phyloP scores from a whole-genome alignment of 2,113 vertebrate genomes.

The Ictalurus punctatus region DNA sequence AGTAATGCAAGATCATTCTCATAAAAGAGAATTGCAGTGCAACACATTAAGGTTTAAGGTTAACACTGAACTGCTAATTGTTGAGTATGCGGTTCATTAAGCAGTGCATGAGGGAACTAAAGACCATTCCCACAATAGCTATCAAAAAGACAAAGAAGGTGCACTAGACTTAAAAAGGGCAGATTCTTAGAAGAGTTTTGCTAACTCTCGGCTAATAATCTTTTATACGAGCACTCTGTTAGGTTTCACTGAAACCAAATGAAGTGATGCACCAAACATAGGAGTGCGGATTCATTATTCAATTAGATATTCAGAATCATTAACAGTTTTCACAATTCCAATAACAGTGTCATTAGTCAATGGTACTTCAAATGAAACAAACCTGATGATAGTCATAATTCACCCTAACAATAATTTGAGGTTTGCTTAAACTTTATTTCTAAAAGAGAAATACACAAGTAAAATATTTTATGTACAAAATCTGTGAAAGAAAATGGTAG shows the following conservation, averaged over 20 bases:
- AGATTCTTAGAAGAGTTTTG: background rate
- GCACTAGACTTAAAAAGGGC: background rate
- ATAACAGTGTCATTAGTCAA: background rate
- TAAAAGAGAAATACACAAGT: background rate
- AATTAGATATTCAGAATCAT: background rate
- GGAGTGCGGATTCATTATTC: background rate
- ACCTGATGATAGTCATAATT: background rate
- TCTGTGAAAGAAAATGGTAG: background rate
- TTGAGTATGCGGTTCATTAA: slow-evolving; percentile 61
- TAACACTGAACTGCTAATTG: slow-evolving; percentile 65
- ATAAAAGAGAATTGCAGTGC: slow-evolving; percentile 67
- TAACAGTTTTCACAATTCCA: background rate
- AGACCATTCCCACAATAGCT: slow-evolving; percentile 53
- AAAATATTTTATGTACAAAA: background rate
- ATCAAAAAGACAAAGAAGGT: slow-evolving; percentile 23
- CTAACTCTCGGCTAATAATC: background rate
- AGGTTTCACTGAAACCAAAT: slow-evolving; percentile 2
- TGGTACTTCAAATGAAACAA: background rate
- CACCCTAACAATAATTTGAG: background rate
- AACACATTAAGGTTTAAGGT: slow-evolving; percentile 58
- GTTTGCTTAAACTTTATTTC: background rate
- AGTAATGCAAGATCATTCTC: slow-evolving; percentile 65
- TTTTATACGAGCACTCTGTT: background rate
- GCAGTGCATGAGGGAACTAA: slow-evolving; percentile 56
- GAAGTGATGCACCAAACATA: slow-evolving; percentile 5